phyloP scores from a whole-genome alignment of 2,888 invertebrate genomes.

The Dryococelus australis region DNA sequence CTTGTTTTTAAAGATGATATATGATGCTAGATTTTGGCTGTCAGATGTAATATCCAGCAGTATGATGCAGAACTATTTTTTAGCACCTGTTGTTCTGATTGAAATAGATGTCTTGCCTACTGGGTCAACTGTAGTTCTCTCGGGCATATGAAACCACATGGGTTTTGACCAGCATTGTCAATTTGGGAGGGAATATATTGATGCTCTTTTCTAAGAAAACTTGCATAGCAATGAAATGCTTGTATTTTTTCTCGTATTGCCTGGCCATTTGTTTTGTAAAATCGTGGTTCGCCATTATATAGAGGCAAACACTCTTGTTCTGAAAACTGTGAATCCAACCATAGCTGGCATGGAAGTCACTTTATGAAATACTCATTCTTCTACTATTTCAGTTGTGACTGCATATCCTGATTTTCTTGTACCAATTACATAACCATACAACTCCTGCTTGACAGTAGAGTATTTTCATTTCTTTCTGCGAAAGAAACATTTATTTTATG shows the following conservation, averaged over 20 bases:
- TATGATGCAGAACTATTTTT: neutral
- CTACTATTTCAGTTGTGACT: neutral
- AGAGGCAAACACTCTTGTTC: neutral
- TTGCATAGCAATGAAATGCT: neutral
- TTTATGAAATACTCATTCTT: neutral
- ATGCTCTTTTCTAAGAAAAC: neutral
- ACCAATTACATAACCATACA: neutral
- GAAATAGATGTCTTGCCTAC: neutral
- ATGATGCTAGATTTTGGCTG: conserved; percentile 10
- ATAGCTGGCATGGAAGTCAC: neutral
- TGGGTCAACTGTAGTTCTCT: neutral
- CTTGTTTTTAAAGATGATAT: neutral
- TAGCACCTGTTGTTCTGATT: neutral
- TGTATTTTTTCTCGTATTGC: neutral
- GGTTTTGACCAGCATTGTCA: conserved; percentile 4
- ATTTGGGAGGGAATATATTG: neutral
- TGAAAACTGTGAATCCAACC: neutral
- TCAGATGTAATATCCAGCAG: neutral
- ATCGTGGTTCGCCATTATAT: neutral
- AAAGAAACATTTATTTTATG: neutral
- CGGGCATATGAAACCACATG: neutral
- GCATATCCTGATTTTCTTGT: neutral
- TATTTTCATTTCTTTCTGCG: neutral
- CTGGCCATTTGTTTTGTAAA: neutral
- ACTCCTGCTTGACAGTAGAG: neutral